Evolutionary conservation across 2,888 invertebrate species (phyloP).

Genomic region (Erebia epiphron): DNA sequence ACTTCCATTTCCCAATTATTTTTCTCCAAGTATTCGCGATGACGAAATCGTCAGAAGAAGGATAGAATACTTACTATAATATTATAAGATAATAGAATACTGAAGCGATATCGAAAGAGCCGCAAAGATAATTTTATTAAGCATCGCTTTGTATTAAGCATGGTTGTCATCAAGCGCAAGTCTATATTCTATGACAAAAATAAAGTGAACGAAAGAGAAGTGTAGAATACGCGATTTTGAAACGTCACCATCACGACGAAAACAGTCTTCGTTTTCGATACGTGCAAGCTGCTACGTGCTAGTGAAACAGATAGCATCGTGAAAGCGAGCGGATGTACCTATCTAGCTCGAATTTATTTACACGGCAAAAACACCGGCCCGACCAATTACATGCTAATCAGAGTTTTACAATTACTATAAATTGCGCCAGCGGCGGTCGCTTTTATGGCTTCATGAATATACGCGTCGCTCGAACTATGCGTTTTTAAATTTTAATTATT

Average conservation of each 20-base stretch:
- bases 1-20: too few relatives aligned
- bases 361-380: slow-evolving; percentile 53
- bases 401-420: slow-evolving; percentile 60
- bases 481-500: slow-evolving; percentile 29
- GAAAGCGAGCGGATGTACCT: slow-evolving; percentile 52
- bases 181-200: too few relatives aligned
- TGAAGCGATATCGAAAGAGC: too few relatives aligned
- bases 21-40: too few relatives aligned
- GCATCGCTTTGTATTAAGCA: too few relatives aligned
- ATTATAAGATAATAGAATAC: too few relatives aligned
- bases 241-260: background rate
- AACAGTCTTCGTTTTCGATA: background rate
- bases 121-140: too few relatives aligned
- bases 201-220: too few relatives aligned
- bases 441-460: slow-evolving; percentile 52
- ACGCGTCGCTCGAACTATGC: slow-evolving; percentile 33
- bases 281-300: slow-evolving; percentile 8
- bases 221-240: too few relatives aligned
- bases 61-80: too few relatives aligned
- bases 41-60: too few relatives aligned
- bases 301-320: slow-evolving; percentile 50
- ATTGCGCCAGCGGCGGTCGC: slow-evolving; percentile 42
- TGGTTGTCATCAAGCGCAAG: too few relatives aligned
- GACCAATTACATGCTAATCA: slow-evolving; percentile 73
- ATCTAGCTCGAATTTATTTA: slow-evolving; percentile 50